Base-by-base conservation (phyloP, 2,113 vertebrate genomes). In the Oncorhynchus keta region DNA sequence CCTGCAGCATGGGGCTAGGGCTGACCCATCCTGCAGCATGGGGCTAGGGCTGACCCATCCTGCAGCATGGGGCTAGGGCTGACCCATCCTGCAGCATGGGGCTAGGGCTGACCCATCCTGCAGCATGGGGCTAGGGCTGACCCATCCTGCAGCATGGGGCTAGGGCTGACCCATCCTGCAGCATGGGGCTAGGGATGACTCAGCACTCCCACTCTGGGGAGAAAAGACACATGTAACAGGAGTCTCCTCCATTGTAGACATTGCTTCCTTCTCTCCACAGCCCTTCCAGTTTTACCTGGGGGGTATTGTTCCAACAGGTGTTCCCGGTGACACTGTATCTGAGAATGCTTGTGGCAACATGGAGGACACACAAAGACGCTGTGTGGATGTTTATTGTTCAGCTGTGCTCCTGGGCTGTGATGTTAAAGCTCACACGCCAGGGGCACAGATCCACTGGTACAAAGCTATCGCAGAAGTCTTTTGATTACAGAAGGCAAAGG, bases 321-420 rank as follows among this genome's bases (percentile, higher is more conserved):
- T 45, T 45, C 39, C 82, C 85, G 35, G 72, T 84, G 86, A 88
- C 82, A 92, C 85, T 84, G 78, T 86, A 90, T 90, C 89, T 87
- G 79, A 73, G 78, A 39, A 76, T 67, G 74, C 75, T 83, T 76
- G 83, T 82, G 79, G 78, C 79, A 81, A 87, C 83, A 81, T 71
- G 83, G 79, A 74, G 67, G 11, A 68, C 35, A 64, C 81, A 87
- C 76, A 83, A 92, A 84, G 80, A 85, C 80, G n/a, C 73, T n/a
- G 55, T 68, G 80, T 69, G 81, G 84, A 83, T 88, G 79, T 89
- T 55, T 18, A 55, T 55, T 55, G 51, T 55, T 55, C 14, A 4
- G 4, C 83, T 91, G 81, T 85, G 75, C 81, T 84, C 73, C 70
- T 51, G 73, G 70, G 81, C 79, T 77, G 64, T 64, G 81, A 78